Conservation (phyloP, 2,797 vertebrate genomes). For the Macropodus opercularis region DNA sequence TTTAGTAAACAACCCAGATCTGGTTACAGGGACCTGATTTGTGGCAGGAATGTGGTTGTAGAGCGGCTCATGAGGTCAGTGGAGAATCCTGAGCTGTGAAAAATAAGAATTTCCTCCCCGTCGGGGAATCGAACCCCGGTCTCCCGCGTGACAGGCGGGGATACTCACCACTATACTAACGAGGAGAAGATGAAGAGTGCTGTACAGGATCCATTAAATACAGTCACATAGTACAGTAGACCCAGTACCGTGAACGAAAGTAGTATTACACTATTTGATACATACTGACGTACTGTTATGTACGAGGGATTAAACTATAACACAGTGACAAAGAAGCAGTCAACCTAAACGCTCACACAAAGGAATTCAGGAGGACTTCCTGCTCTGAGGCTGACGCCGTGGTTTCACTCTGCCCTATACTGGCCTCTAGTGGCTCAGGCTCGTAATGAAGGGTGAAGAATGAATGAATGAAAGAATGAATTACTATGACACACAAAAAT, state of each 20-base stretch:
- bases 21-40: not conserved
- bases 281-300: too few relatives aligned
- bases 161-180: constrained; percentile 70
- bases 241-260: too few relatives aligned
- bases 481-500: not conserved
- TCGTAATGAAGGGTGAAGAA: not conserved
- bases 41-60: not conserved
- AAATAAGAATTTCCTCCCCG: not conserved
- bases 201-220: too few relatives aligned
- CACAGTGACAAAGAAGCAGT: not conserved
- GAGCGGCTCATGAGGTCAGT: rapidly evolving
- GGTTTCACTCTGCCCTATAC: constrained; percentile 9
- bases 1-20: too few relatives aligned
- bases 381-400: not conserved
- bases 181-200: constrained; percentile 1
- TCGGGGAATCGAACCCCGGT: constrained; percentile 60
- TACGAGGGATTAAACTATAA: too few relatives aligned
- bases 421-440: constrained; percentile 47
- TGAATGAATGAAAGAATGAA: too few relatives aligned
- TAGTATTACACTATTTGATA: too few relatives aligned
- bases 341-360: not conserved
- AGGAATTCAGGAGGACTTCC: constrained; percentile 5
- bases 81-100: not conserved
- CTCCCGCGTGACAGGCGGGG: constrained; percentile 59
- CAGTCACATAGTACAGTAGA: too few relatives aligned